Evolutionary conservation across 1,140 invertebrate species (phyloP).

Genomic region (Gryon sp.): DNA sequence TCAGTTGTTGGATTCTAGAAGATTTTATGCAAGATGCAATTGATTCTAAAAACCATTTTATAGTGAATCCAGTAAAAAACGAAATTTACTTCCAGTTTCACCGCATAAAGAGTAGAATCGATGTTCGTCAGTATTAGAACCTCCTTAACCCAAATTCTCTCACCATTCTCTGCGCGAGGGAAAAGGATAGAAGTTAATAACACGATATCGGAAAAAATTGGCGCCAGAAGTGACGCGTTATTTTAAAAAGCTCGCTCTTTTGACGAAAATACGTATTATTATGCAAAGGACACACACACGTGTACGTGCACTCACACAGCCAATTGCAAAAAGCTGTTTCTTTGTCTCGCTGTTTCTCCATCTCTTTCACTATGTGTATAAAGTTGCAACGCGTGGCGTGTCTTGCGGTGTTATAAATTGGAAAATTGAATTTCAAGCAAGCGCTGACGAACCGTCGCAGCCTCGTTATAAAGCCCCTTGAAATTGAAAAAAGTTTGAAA

Average conservation of each 20-base stretch:
- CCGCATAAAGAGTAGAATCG: too few relatives aligned
- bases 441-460: conserved; percentile 46
- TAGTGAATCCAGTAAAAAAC: too few relatives aligned
- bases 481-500: conserved; percentile 56
- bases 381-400: conserved; percentile 48
- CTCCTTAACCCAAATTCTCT: background rate
- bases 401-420: conserved; percentile 59
- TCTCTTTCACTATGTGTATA: conserved; percentile 41
- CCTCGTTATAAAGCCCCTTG: conserved; percentile 54
- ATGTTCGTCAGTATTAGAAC: too few relatives aligned
- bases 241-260: conserved; percentile 18
- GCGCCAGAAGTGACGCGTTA: conserved; percentile 12
- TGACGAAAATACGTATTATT: conserved; percentile 28
- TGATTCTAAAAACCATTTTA: too few relatives aligned
- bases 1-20: too few relatives aligned
- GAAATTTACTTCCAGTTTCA: too few relatives aligned
- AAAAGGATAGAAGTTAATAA: background rate
- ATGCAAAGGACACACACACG: conserved; percentile 34
- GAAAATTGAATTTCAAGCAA: conserved; percentile 56
- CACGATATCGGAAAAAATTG: background rate
- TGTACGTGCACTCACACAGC: background rate
- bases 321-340: conserved; percentile 10
- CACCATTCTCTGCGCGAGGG: background rate
- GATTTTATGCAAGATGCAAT: too few relatives aligned
- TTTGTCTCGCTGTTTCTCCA: too few relatives aligned